These are phyloP conservation scores for Champsocephalus esox DNA, from an alignment of 2,797 vertebrate genomes.

Conservation along the genomic window DNA sequence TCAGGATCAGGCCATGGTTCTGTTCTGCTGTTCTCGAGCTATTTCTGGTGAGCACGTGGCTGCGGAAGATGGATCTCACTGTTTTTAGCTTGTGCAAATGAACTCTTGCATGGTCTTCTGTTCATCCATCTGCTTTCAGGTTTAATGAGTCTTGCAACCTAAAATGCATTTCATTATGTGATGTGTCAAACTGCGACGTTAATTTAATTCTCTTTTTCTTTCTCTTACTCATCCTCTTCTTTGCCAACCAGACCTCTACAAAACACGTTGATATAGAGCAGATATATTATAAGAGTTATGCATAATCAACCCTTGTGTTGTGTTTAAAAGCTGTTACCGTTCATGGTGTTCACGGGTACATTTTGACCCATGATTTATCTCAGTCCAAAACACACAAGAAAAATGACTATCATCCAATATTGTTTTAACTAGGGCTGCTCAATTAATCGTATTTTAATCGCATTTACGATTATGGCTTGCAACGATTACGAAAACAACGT, in stretches of 20 bases:
- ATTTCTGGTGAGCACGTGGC: conserved; percentile 17
- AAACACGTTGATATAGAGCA: neutral
- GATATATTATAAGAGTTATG: neutral
- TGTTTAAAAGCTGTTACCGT: too few relatives aligned
- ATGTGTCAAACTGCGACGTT: conserved; percentile 5
- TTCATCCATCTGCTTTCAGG: conserved; percentile 45
- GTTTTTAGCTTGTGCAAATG: conserved; percentile 26
- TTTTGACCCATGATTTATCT: too few relatives aligned
- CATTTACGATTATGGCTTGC: too few relatives aligned
- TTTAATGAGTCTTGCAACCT: conserved; percentile 41
- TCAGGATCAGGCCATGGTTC: neutral
- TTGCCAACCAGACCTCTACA: neutral
- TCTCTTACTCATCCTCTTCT: neutral
- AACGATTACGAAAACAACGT: too few relatives aligned
- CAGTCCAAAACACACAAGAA: too few relatives aligned
- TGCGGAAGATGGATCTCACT: conserved; percentile 16
- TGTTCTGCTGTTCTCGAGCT: neutral
- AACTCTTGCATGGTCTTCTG: conserved; percentile 26
- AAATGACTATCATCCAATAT: too few relatives aligned
- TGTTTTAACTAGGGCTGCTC: too few relatives aligned
- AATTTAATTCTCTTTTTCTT: conserved; percentile 5
- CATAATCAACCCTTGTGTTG: neutral
- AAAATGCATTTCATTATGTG: conserved; percentile 19
- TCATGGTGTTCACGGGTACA: too few relatives aligned
- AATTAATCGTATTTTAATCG: too few relatives aligned